phyloP scores from a whole-genome alignment of 2,888 invertebrate species.

The Hirtodrosophila duncani region DNA sequence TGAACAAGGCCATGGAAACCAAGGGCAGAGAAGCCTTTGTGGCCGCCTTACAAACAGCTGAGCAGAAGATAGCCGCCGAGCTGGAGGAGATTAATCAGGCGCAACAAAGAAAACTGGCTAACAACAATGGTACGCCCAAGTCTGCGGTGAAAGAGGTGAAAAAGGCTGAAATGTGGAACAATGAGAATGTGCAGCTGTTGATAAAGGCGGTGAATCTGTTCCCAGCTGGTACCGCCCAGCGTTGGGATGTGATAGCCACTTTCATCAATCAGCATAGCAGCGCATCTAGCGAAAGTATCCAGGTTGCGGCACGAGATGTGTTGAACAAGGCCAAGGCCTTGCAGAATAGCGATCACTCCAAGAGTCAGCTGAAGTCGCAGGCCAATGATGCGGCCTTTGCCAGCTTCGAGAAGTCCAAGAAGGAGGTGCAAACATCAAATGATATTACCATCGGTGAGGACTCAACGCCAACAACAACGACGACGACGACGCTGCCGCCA shows the following conservation, averaged over 20 bases:
- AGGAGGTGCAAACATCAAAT: constrained; percentile 80
- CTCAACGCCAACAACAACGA: constrained; percentile 11
- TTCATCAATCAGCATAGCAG: constrained; percentile 93
- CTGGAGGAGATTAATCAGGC: constrained; percentile 80
- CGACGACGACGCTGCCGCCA: constrained; percentile 1
- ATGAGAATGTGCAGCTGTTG: constrained; percentile 90
- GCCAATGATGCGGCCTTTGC: constrained; percentile 95
- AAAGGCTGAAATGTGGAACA: constrained; percentile 83
- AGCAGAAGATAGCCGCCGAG: constrained; percentile 88
- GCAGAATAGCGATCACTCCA: constrained; percentile 92
- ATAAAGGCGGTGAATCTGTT: constrained; percentile 98
- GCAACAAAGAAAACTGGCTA: constrained; percentile 61
- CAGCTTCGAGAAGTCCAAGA: constrained; percentile 92
- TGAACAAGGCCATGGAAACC: constrained; percentile 84
- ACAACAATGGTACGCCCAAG: constrained; percentile 28
- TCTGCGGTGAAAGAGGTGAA: constrained; percentile 78
- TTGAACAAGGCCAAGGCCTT: constrained; percentile 96
- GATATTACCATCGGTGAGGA: constrained; percentile 86
- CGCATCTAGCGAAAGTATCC: constrained; percentile 75
- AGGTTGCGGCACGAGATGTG: constrained; percentile 92
- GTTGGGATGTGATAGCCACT: constrained; percentile 96
- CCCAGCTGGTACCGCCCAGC: constrained; percentile 96
- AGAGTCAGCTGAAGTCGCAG: constrained; percentile 89
- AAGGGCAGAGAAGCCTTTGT: constrained; percentile 84
- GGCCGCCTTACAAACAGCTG: constrained; percentile 84